A percentile compares a stretch with the other conserved stretches of the same genome.
Conservation (phyloP, 2,888 invertebrate species). For the Mycogona germanica region DNA sequence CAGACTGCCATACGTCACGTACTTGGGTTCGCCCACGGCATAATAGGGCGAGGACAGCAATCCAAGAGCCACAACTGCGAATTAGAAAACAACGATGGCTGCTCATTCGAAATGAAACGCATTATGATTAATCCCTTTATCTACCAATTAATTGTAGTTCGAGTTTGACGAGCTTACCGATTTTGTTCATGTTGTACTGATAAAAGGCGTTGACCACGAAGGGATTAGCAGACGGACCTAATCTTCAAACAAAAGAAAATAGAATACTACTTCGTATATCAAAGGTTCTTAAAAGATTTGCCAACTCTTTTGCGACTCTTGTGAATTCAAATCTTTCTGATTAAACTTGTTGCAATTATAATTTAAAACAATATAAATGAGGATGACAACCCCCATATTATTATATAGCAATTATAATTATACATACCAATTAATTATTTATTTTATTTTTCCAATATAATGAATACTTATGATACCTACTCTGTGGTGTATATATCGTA, state of each 20-base stretch:
- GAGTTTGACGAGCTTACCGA: slow-evolving; percentile 31
- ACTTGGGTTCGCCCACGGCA: slow-evolving; percentile 38
- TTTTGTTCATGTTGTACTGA: slow-evolving; percentile 40
- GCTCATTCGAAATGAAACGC: not conserved
- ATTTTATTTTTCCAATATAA: slow-evolving; percentile 24
- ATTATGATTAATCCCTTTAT: not conserved
- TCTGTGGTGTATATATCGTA: slow-evolving; percentile 24
- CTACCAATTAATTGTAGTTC: not conserved
- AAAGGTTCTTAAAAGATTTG: no score
- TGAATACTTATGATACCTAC: slow-evolving; percentile 25
- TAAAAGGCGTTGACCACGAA: slow-evolving; percentile 42
- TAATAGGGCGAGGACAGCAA: slow-evolving; percentile 41
- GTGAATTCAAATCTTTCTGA: no score
- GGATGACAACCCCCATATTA: no score
- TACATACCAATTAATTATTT: not conserved
- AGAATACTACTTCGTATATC: no score
- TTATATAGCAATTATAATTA: no score
- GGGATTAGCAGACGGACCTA: slow-evolving; percentile 27
- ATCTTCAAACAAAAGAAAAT: no score
- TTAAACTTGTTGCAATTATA: not conserved
- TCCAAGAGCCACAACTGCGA: slow-evolving; percentile 40
- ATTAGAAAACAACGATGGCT: not conserved
- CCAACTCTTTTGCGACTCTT: no score
- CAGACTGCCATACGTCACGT: slow-evolving; percentile 39
- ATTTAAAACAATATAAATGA: not conserved